Base-by-base conservation (phyloP, 1,140 invertebrate species). In the Muscidifurax raptorellus region DNA sequence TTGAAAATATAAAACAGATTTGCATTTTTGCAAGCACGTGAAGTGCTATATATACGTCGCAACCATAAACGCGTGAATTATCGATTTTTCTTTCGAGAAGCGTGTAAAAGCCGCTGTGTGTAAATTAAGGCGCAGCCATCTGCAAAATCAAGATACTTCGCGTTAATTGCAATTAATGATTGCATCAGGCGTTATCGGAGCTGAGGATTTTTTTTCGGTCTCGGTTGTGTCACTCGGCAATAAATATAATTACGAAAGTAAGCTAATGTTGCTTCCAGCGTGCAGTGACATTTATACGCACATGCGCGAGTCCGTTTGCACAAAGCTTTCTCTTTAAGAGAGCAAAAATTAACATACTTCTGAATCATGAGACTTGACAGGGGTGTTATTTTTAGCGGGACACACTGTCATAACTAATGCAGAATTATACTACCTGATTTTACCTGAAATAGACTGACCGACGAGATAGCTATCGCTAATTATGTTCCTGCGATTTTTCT, bases 401-500 rank as follows among this genome's bases (percentile, higher is more conserved):
- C 2, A 47, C n/a, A n/a, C 64, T 76, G 71, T 75, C 74, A 80
- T 71, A 47, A 76, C 71, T 75, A 80, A 75, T 80, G 32, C 30
- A 28, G 36, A 10, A 74, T 71, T 72, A 64, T 59, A 79, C 67
- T 25, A 28, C 72, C 36, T 66, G 71, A 66, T 25, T 80, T 80
- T 75, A 77, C 69, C 36, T 74, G 25, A 84, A 80, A 76, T 84
- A 72, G 75, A 79, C 12, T 27, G 22, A 80, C 52, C 10, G 83
- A 76, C 59, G 7, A 67, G 71, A 80, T 85, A 52, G 7, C 32
- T 67, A 80, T 85, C 78, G 69, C 59, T 85, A 81, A 85, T 85
- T 85, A 85, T 81, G 15, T 75, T 80, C 30, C 5, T 13, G 40
- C 22, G 40, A 81, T 85, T 85, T 71, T 85, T 66, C 18, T 69